Conservation (phyloP, 2,888 invertebrate genomes). For the Andrena bucephala region DNA sequence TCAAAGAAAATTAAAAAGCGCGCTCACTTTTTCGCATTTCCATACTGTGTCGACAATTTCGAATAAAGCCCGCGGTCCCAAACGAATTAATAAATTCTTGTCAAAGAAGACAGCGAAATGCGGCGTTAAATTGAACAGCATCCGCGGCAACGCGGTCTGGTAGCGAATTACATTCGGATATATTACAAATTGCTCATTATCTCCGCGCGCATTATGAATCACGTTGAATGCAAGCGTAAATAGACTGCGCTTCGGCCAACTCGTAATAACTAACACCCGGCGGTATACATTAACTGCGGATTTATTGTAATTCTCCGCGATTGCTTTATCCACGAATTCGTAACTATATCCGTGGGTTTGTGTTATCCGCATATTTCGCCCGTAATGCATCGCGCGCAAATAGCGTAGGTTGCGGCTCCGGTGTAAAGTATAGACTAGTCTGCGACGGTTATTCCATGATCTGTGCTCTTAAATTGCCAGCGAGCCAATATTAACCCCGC, state of each 20-base stretch:
- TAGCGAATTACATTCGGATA: slow-evolving; percentile 76
- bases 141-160: slow-evolving; percentile 52
- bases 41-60: background rate
- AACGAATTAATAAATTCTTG: slow-evolving; percentile 59
- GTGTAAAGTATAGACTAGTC: slow-evolving; percentile 53
- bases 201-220: slow-evolving; percentile 81
- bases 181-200: slow-evolving; percentile 84
- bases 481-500: slow-evolving; percentile 44
- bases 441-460: slow-evolving; percentile 51
- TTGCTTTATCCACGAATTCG: slow-evolving; percentile 81
- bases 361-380: slow-evolving; percentile 72
- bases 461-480: slow-evolving; percentile 42
- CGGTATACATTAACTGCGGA: slow-evolving; percentile 80
- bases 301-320: slow-evolving; percentile 84
- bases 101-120: slow-evolving; percentile 41
- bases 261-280: slow-evolving; percentile 81
- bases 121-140: slow-evolving; percentile 65
- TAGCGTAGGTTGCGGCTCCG: slow-evolving; percentile 66
- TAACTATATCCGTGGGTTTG: slow-evolving; percentile 68
- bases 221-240: slow-evolving; percentile 78
- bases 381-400: slow-evolving; percentile 75
- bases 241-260: slow-evolving; percentile 78
- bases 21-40: background rate
- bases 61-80: slow-evolving; percentile 2
- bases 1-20: background rate